phyloP scores from a whole-genome alignment of 2,113 vertebrate genomes.

The Glaucidium brasilianum region DNA sequence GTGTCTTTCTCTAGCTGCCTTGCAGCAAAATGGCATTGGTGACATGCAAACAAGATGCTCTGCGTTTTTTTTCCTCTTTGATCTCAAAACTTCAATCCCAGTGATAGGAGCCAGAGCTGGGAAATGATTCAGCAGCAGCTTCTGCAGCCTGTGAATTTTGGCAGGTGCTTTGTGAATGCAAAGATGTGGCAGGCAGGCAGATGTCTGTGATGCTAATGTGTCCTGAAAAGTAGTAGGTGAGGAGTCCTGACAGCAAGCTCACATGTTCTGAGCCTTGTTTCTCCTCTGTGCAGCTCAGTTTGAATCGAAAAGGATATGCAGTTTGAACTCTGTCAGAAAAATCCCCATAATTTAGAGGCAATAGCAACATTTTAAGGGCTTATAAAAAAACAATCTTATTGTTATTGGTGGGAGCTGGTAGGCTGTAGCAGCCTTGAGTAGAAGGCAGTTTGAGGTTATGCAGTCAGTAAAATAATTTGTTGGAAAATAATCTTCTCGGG shows the following conservation, averaged over 20 bases:
- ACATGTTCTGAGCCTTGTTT: background rate
- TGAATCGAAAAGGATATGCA: background rate
- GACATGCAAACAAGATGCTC: constrained; percentile 39
- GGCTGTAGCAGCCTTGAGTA: background rate
- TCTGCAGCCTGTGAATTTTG: constrained; percentile 11
- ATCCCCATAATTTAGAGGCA: background rate
- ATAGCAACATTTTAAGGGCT: background rate
- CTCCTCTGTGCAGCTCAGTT: background rate
- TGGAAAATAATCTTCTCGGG: background rate
- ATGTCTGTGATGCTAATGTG: background rate
- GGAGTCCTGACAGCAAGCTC: background rate
- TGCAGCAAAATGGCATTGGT: constrained; percentile 31
- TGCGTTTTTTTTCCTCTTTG: constrained; percentile 40
- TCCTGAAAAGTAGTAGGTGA: background rate
- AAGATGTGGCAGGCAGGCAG: background rate
- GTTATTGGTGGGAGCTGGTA: background rate
- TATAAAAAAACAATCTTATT: background rate
- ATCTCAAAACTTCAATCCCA: constrained; percentile 25
- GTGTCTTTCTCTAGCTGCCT: constrained; percentile 46
- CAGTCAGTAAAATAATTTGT: background rate
- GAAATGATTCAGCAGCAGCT: background rate
- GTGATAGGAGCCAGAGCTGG: constrained; percentile 27
- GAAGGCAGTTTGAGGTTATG: background rate
- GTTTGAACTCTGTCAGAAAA: background rate
- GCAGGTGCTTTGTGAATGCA: background rate